phyloP scores from a whole-genome alignment of 37 sponge, comb jelly and placozoan genomes.

The Axinella damicornis region DNA sequence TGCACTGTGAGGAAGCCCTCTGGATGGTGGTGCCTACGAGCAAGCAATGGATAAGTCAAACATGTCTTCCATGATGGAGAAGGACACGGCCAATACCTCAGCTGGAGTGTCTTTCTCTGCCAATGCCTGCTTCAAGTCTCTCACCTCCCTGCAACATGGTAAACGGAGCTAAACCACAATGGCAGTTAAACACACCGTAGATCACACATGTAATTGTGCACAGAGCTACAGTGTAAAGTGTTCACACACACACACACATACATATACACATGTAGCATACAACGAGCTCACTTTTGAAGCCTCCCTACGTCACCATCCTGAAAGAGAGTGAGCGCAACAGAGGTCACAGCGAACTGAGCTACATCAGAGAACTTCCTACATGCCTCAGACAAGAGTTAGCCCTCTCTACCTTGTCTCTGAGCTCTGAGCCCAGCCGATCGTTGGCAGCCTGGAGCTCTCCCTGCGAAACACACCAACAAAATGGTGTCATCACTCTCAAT shows the following conservation, averaged over 20 bases:
- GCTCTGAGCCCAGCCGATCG: constrained; percentile 20
- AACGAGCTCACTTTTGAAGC: neutral
- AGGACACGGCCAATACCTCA: too few relatives aligned
- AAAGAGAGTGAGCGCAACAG: neutral
- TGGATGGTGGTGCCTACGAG: too few relatives aligned
- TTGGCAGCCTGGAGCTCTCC: constrained; percentile 20
- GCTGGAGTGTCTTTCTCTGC: constrained; percentile 19
- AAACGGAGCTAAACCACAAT: too few relatives aligned
- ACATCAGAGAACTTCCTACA: neutral
- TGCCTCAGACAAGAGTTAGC: neutral
- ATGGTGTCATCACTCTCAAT: neutral
- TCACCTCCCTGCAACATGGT: neutral
- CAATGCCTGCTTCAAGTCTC: constrained; percentile 9
- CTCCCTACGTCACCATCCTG: constrained; percentile 30
- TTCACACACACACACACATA: too few relatives aligned
- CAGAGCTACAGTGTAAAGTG: too few relatives aligned
- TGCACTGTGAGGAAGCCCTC: too few relatives aligned
- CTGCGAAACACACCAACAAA: neutral
- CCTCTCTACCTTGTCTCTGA: constrained; percentile 35
- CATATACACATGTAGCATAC: too few relatives aligned
- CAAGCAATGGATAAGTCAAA: too few relatives aligned
- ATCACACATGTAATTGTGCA: too few relatives aligned
- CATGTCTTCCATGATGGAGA: too few relatives aligned
- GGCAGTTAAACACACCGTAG: too few relatives aligned
- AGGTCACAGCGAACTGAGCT: neutral